Evolutionary conservation across 1,140 invertebrate genomes (phyloP), one percentile per base, ranked within the genome.

Genomic region (Camponotus floridanus): DNA sequence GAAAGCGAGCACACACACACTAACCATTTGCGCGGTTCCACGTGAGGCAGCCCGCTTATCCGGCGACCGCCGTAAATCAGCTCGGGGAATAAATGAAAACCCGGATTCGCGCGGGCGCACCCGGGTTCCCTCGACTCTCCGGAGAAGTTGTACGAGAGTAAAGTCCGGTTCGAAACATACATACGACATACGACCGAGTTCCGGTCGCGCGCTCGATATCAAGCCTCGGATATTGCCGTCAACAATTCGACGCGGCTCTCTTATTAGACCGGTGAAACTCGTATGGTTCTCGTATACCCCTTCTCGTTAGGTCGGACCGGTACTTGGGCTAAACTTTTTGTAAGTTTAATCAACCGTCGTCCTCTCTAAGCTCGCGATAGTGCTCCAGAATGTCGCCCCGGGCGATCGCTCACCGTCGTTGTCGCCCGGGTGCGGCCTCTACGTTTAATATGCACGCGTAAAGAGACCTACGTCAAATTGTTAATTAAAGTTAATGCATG

Each of bases 401-500:
- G 26, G 79, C 68, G 21, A 83, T 74, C 68, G 5, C 73, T 83
- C 33, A 42, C 55, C 39, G 68, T 74, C 39, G 39, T 81, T 13
- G 68, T 61, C 55, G 68, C 42, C 61, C 39, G 59, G 55, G 51
- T 59, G 45, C 62, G 62, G 55, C 57, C 45, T 39, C 33, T 26
- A n/a, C 36, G 83, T 74, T 88, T 91, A 88, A 91, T 88, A 88
- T 76, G 65, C 74, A 26, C 81, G 62, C 70, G 67, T 80, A 81
- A 90, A 90, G 80, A 91, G 80, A 91, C 64, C 85, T 84, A 81
- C 85, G 89, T 91, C 86, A 87, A 87, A 88, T 90, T 90, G 88
- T 92, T 92, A 92, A 92, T 92, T 92, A 92, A 92, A 92, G 90
- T 92, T 92, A 91, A 90, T 88, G 85, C 88, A 90, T 85, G 91